Base-by-base conservation (phyloP, 2,888 invertebrate genomes). In the Morpho deidamia region DNA sequence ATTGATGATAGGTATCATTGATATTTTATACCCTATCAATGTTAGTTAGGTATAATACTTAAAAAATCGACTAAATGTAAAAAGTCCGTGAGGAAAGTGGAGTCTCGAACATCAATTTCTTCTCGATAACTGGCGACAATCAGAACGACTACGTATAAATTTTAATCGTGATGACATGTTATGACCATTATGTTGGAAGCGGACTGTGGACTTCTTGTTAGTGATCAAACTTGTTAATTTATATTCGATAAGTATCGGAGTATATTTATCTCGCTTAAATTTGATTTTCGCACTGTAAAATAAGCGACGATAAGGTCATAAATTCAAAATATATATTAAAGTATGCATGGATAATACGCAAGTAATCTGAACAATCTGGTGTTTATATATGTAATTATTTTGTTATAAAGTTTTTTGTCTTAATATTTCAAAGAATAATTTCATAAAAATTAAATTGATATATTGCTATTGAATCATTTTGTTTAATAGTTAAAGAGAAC, bases 101-200 rank as follows among this genome's bases (percentile, higher is more conserved):
- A 3, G 11, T 39, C 23, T 44, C 33, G 34, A 23, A 32, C 52
- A 53, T 58, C 46, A 44, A 53, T 53, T 49, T 35, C 39, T 39
- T 42, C 23, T 23, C 46, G 53, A 58, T 53, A 55, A 43, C 39
- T 32, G 42, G 37, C 34, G 43, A 52, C 55, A 51, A 51, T 50
- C 41, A 43, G 23, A 46, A 38, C 42, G 46, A 44, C 41, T 43
- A 43, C 35, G 33, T 40, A 55, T 52, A 52, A 43, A 52, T 52
- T 52, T 58, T 43, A 55, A 50, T 34, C 46, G 14, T 45, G 12
- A 33, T 49, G 44, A 58, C 51, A 50, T 46, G 55, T 55, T 55
- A 51, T 55, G 58, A 58, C 52, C 44, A 49, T 49, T 58, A 51
- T 34, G 33, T 38, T 47, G 23, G 35, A 42, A 42, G 40, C 37